Conservation (phyloP, 1,140 invertebrate species). For the Drosophila mojavensis region DNA sequence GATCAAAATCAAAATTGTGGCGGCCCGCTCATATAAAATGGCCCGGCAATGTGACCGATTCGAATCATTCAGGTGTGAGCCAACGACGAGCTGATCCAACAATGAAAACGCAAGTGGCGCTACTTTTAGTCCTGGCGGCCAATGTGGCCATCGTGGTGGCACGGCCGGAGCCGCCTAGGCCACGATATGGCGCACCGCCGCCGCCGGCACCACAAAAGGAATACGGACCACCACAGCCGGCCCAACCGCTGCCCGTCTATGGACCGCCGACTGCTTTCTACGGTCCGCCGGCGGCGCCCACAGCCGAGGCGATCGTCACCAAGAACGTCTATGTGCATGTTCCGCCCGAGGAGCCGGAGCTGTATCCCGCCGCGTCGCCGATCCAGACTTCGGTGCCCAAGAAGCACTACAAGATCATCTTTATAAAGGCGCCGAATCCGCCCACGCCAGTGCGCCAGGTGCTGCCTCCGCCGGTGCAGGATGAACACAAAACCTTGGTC, state of each 20-base stretch:
- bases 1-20: constrained; percentile 14
- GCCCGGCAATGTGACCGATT: constrained; percentile 45
- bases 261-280: constrained; percentile 78
- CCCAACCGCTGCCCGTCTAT: constrained; percentile 71
- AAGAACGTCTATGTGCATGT: constrained; percentile 91
- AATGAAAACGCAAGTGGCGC: constrained; percentile 52
- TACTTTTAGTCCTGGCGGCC: constrained; percentile 53
- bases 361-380: constrained; percentile 62
- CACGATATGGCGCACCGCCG: constrained; percentile 74
- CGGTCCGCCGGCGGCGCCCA: constrained; percentile 65
- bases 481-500: constrained; percentile 93
- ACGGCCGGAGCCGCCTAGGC: constrained; percentile 75
- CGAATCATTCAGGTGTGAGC: constrained; percentile 65
- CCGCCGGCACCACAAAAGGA: constrained; percentile 72
- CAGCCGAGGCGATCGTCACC: constrained; percentile 85
- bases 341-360: constrained; percentile 88
- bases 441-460: constrained; percentile 88
- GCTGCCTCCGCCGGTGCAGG: constrained; percentile 85
- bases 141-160: constrained; percentile 65
- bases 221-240: constrained; percentile 76
- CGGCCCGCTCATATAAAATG: constrained; percentile 56
- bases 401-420: constrained; percentile 94
- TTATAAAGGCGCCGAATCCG: constrained; percentile 92
- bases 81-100: constrained; percentile 35
- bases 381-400: constrained; percentile 85